Conservation (phyloP, 1,140 invertebrate genomes). For the Hylyphantes graminicola region DNA sequence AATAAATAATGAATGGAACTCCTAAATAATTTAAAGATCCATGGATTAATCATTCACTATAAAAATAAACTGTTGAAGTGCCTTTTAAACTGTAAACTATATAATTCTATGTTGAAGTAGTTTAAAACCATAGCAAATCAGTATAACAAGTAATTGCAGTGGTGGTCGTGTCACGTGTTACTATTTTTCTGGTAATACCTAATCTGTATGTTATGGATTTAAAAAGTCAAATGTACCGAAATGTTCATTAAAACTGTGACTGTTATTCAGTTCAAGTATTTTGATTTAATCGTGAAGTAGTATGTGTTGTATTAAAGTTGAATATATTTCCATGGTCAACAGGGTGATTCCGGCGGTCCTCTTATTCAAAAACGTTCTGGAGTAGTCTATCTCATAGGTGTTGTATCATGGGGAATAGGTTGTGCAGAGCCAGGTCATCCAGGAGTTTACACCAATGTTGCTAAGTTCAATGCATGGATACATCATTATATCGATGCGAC, state of each 20-base stretch:
- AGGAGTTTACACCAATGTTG: constrained; percentile 85
- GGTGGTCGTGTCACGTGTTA: not conserved
- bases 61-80: too few relatives aligned
- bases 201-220: not conserved
- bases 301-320: not conserved
- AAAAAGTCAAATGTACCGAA: not conserved
- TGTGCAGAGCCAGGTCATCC: constrained; percentile 92
- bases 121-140: too few relatives aligned
- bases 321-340: constrained; percentile 69
- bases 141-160: too few relatives aligned
- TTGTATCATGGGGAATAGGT: constrained; percentile 91
- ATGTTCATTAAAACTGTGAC: not conserved
- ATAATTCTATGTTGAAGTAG: too few relatives aligned
- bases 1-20: too few relatives aligned
- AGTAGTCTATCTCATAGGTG: constrained; percentile 80
- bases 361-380: constrained; percentile 78
- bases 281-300: not conserved
- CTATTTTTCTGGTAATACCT: not conserved
- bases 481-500: constrained; percentile 62
- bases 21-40: too few relatives aligned
- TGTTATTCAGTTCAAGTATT: not conserved
- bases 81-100: too few relatives aligned
- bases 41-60: too few relatives aligned
- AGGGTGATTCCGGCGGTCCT: constrained; percentile 80
- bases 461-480: constrained; percentile 83